Evolutionary conservation across 2,113 vertebrate genomes (phyloP).

Genomic region (Serinus canaria): DNA sequence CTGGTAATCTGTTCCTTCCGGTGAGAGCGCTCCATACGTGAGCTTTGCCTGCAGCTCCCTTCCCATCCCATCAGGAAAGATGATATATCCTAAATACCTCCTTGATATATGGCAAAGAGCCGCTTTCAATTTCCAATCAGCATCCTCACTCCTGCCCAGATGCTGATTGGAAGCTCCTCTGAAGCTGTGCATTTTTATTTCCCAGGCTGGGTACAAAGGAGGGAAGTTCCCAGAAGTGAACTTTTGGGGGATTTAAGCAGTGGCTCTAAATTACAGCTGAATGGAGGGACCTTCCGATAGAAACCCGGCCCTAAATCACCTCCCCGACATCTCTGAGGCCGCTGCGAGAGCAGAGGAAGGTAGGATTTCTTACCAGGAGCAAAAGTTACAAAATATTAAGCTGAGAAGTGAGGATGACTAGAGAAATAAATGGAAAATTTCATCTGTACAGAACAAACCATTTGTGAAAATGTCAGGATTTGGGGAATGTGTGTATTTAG

Average conservation of each 20-base stretch:
- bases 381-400: background rate
- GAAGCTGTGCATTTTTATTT: conserved; percentile 55
- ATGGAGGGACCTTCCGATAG: background rate
- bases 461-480: background rate
- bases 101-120: conserved; percentile 69
- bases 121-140: conserved; percentile 37
- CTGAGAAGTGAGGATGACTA: background rate
- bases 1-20: conserved; percentile 56
- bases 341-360: background rate
- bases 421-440: background rate
- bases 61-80: conserved; percentile 61
- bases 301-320: conserved; percentile 63
- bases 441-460: background rate
- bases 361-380: background rate
- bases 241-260: conserved; percentile 60
- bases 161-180: conserved; percentile 26
- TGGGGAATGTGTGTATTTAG: background rate
- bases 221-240: conserved; percentile 21
- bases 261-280: conserved; percentile 72
- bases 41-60: conserved; percentile 29
- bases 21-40: conserved; percentile 29
- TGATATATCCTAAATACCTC: conserved; percentile 57
- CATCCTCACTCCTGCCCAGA: conserved; percentile 49
- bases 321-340: background rate
- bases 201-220: background rate